These are phyloP conservation scores for Clunio marinus DNA, from an alignment of 2,888 invertebrate species.

Conservation along the genomic window DNA sequence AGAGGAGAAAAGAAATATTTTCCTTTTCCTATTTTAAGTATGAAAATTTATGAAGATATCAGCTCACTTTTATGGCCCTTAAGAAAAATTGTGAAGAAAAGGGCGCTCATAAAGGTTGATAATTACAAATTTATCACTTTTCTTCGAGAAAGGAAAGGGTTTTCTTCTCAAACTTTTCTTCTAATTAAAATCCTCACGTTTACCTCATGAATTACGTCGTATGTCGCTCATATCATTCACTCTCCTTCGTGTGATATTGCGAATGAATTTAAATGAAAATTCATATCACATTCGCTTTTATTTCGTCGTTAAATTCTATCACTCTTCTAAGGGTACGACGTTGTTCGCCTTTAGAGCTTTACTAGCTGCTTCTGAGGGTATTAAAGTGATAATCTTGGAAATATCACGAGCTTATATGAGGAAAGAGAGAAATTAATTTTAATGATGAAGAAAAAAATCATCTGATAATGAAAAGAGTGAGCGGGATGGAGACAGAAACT, in stretches of 20 bases:
- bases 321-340: conserved; percentile 9
- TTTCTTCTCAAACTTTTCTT: conserved; percentile 23
- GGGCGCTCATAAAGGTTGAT: conserved; percentile 23
- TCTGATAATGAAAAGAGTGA: background rate
- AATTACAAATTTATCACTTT: conserved; percentile 37
- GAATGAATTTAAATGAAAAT: conserved; percentile 32
- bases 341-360: conserved; percentile 17
- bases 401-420: background rate
- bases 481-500: background rate
- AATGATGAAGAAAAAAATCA: background rate
- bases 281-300: conserved; percentile 40
- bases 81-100: background rate
- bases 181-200: conserved; percentile 28
- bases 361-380: background rate
- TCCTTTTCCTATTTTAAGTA: conserved; percentile 12
- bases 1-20: conserved; percentile 13
- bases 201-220: conserved; percentile 6
- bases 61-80: background rate
- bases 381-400: conserved; percentile 2
- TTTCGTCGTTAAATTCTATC: conserved; percentile 39
- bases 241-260: too few species aligned
- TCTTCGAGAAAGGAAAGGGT: background rate
- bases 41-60: background rate
- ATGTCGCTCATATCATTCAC: conserved; percentile 27
- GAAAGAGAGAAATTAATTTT: conserved; percentile 2